phyloP scores from a whole-genome alignment of 2,113 vertebrate species.

The Pteronura brasiliensis region DNA sequence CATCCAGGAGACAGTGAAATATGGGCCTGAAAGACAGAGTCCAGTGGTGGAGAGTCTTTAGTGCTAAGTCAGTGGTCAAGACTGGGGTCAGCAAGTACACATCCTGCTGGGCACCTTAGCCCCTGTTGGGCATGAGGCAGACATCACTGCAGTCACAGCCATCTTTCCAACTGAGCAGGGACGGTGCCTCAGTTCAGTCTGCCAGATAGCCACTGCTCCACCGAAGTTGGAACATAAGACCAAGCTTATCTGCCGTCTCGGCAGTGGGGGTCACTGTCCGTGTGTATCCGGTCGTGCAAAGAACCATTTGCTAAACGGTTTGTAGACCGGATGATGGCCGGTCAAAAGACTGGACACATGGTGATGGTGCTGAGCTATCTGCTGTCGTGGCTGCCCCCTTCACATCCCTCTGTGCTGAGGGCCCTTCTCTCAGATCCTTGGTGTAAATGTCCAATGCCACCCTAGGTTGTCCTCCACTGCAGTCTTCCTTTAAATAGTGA shows the following conservation, averaged over 20 bases:
- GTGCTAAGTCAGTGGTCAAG: neutral
- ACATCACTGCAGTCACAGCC: accelerated
- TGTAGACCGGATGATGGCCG: neutral
- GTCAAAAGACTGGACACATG: neutral
- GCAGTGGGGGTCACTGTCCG: neutral
- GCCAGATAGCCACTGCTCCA: neutral
- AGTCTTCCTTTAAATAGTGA: neutral
- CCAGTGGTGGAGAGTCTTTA: neutral
- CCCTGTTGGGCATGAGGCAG: neutral
- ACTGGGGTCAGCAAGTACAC: neutral
- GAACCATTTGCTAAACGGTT: neutral
- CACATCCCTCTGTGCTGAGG: neutral
- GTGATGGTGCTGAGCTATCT: neutral
- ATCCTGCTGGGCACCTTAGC: neutral
- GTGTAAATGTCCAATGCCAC: neutral
- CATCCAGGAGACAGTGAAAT: neutral
- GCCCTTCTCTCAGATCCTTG: neutral
- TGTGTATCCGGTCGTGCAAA: neutral
- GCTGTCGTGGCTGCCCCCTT: neutral
- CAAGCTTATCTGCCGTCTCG: neutral
- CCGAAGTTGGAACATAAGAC: neutral
- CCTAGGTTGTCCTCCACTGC: neutral
- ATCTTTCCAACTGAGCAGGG: neutral
- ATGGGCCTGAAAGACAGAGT: neutral
- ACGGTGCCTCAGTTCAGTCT: neutral